Conservation (phyloP, 1,140 invertebrate species). For the Neomicropteryx cornuta region DNA sequence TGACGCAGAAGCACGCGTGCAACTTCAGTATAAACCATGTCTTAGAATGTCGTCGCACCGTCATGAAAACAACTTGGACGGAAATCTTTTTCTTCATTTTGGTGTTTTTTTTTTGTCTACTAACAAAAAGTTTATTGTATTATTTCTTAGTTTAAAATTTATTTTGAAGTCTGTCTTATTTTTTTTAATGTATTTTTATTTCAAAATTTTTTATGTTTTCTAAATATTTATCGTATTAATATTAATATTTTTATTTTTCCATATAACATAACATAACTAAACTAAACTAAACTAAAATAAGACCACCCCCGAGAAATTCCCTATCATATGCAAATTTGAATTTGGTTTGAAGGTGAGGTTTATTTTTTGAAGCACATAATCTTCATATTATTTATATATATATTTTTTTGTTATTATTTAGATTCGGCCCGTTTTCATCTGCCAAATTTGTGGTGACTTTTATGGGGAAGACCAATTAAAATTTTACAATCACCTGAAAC, state of each 20-base stretch:
- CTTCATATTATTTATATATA: background rate
- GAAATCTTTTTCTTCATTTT: no score
- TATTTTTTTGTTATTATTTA: constrained; percentile 7
- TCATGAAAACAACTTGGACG: no score
- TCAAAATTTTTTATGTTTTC: no score
- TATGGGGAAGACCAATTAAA: constrained; percentile 52
- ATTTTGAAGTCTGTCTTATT: no score
- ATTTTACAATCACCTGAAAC: constrained; percentile 72
- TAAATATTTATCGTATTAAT: background rate
- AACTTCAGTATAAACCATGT: no score
- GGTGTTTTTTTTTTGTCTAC: no score
- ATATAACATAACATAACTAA: constrained; percentile 2
- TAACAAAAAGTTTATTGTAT: no score
- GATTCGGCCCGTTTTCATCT: constrained; percentile 31
- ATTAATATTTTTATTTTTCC: background rate
- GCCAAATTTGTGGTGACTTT: constrained; percentile 34
- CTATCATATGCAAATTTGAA: background rate
- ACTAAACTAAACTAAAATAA: background rate
- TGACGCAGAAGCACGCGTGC: no score
- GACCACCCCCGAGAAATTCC: background rate
- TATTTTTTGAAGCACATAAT: background rate
- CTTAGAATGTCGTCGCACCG: no score
- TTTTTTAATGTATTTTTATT: no score
- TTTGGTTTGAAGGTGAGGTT: background rate
- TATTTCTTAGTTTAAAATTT: no score